A percentile compares a stretch with the other conserved stretches of the same genome.
Evolutionary conservation across 2,113 vertebrate genomes (phyloP).

Genomic region (Rhagologus leucostigma): DNA sequence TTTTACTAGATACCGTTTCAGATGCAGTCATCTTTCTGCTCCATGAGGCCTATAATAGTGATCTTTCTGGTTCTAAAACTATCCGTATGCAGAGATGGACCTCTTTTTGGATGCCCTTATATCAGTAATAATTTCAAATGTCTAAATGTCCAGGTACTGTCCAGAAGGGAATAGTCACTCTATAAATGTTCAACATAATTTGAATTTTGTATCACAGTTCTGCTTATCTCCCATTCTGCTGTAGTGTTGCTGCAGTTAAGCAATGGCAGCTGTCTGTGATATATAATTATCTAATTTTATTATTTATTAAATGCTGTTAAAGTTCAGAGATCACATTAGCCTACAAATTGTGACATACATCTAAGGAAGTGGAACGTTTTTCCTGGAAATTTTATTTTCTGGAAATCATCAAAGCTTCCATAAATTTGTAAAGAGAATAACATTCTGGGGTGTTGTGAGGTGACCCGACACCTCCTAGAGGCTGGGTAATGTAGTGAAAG

Average conservation of each 20-base stretch:
- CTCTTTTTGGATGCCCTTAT: not conserved
- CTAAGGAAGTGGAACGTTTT: not conserved
- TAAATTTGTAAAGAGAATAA: not conserved
- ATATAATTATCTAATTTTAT: not conserved
- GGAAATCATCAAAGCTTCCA: not conserved
- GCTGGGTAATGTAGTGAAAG: not conserved
- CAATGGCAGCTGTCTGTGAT: not conserved
- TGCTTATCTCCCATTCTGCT: not conserved
- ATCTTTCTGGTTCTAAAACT: not conserved
- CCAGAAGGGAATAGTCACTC: not conserved
- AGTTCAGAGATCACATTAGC: not conserved
- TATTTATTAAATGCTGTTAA: not conserved
- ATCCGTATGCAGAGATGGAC: not conserved
- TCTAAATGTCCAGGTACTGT: not conserved
- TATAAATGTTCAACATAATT: fast-evolving
- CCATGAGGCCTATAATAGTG: not conserved
- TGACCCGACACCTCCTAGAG: not conserved
- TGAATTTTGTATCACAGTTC: not conserved
- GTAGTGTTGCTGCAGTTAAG: not conserved
- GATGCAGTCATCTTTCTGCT: not conserved
- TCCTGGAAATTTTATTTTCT: not conserved
- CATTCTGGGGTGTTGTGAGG: not conserved
- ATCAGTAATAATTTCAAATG: not conserved
- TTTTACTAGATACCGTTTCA: not conserved
- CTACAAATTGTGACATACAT: not conserved